Conservation (phyloP, 2,888 invertebrate species). For the Trachelus iudaicus region DNA sequence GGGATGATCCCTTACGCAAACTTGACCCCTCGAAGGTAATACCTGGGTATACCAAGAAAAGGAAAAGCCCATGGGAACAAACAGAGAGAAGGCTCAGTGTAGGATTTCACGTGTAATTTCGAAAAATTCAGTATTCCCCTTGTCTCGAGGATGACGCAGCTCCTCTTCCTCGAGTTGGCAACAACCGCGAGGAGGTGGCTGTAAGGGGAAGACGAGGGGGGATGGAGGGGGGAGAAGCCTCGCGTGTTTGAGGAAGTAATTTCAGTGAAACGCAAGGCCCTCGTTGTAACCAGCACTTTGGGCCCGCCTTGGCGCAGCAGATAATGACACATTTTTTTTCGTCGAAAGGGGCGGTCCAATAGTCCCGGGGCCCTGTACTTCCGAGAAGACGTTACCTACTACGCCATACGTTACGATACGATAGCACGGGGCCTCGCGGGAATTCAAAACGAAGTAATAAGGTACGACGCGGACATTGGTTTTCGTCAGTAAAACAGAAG, state of each 20-base stretch:
- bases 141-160: not conserved
- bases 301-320: slow-evolving; percentile 1
- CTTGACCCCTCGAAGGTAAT: not conserved
- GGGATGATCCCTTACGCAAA: not conserved
- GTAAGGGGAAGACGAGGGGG: slow-evolving; percentile 1
- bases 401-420: not conserved
- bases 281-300: slow-evolving; percentile 23
- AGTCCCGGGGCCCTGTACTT: not conserved
- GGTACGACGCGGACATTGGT: not conserved
- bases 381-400: not conserved
- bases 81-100: not conserved
- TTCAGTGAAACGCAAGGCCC: slow-evolving; percentile 29
- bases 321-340: slow-evolving; percentile 3
- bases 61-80: not conserved
- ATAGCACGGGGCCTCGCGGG: not conserved
- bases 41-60: not conserved
- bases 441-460: not conserved
- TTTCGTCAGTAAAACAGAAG: not conserved
- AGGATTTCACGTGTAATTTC: not conserved
- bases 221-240: slow-evolving; percentile 18
- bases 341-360: not conserved
- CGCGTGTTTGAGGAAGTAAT: slow-evolving; percentile 31
- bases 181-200: not conserved
- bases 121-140: not conserved
- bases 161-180: not conserved